Evolutionary conservation across 2,888 invertebrate genomes (phyloP).

Genomic region (Andrena trimmerana): DNA sequence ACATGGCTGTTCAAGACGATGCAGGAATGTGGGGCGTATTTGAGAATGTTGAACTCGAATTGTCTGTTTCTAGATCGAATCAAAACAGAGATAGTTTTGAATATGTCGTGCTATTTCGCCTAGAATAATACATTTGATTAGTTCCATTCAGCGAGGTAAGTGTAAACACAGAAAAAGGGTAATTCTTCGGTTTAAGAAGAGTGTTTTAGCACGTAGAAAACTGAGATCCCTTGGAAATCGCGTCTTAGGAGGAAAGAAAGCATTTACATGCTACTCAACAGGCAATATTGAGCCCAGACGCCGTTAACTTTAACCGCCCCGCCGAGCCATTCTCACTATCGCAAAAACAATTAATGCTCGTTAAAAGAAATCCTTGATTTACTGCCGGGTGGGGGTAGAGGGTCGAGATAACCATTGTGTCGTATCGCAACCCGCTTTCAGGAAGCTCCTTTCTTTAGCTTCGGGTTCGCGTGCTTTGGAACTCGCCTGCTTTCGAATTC

Average conservation of each 20-base stretch:
- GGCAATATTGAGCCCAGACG: slow-evolving; percentile 69
- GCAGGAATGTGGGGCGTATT: not conserved
- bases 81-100: not conserved
- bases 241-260: slow-evolving; percentile 59
- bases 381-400: slow-evolving; percentile 76
- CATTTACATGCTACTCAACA: slow-evolving; percentile 74
- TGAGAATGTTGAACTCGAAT: not conserved
- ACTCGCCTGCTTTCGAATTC: slow-evolving; percentile 72
- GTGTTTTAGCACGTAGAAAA: slow-evolving; percentile 31
- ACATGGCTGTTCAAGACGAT: no score
- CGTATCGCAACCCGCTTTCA: slow-evolving; percentile 57
- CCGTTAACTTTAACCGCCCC: slow-evolving; percentile 75
- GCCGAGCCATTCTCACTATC: slow-evolving; percentile 81
- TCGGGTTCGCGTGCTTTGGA: slow-evolving; percentile 76
- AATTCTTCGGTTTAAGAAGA: slow-evolving; percentile 33
- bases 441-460: slow-evolving; percentile 75
- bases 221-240: slow-evolving; percentile 27
- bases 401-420: slow-evolving; percentile 80
- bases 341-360: slow-evolving; percentile 85
- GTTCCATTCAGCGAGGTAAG: not conserved
- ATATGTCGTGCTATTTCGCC: not conserved
- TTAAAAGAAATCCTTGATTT: slow-evolving; percentile 85
- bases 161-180: slow-evolving; percentile 8
- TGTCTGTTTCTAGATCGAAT: not conserved
- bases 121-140: slow-evolving; percentile 21